Evolutionary conservation across 2,888 invertebrate species (phyloP), one percentile per base, ranked within the genome.

Genomic region (Lacanobia wlatinum): DNA sequence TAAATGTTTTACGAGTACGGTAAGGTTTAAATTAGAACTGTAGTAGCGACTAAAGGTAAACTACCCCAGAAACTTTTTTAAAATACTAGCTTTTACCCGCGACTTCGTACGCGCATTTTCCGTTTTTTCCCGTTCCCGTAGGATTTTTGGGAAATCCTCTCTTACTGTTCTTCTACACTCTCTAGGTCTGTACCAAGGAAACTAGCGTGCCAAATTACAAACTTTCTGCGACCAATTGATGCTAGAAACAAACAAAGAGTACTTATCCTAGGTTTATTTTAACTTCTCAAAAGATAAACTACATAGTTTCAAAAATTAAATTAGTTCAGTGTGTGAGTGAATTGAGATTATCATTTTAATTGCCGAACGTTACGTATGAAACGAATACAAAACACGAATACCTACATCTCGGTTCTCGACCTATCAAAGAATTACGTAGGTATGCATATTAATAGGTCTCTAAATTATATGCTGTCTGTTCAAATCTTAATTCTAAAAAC

Each of bases 311-410:
- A 9, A 72, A 72, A 79, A 68, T 55, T 52, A 65, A 78, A 68
- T 68, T 48, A 78, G 78, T 50, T 65, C 59, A 79, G 67, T 68
- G 59, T 70, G 70, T 73, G 63, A 83, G 56, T 70, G 58, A 63
- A n/a, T 53, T 62, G 9, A 64, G 23, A 80, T 83, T 80, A 80
- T 60, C 61, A 81, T 70, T 66, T 76, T 69, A 81, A 76, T 70
- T 70, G 58, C 71, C 62, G 64, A 62, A 68, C 10, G 63, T 67
- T 70, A 83, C 58, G 56, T 64, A 58, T 61, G 50, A 43, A 67
- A 73, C 40, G 64, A 66, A 67, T 61, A 70, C 71, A 53, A 63
- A 66, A 69, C 58, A 69, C 69, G 43, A 65, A 68, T 59, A 43
- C 10, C 12, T 43, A 66, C 53, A 65, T 68, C 61, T 65, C 55